Percentiles rank a stretch among this genome's conserved stretches.
Conservation (phyloP, 2,797 vertebrate species). For the Fratercula arctica region DNA sequence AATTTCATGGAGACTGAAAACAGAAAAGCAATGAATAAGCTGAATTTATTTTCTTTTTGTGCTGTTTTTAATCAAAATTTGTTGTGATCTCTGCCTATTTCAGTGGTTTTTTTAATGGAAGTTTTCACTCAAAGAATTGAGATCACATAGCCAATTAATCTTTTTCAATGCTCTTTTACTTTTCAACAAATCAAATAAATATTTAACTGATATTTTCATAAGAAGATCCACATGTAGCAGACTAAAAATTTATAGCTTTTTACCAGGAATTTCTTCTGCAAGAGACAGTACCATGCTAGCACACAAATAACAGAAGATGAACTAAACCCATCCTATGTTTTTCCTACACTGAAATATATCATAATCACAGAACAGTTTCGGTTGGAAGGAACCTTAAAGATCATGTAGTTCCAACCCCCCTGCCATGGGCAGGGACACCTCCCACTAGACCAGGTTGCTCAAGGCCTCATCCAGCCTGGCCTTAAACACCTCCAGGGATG, state of each 20-base stretch:
- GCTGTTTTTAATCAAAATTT: not conserved
- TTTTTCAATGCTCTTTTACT: slow-evolving; percentile 11
- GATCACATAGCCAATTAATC: not conserved
- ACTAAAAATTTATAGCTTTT: not conserved
- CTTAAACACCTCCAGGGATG: too few species aligned
- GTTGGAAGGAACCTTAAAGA: too few species aligned
- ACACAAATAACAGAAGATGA: slow-evolving; percentile 30
- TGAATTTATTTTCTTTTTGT: not conserved
- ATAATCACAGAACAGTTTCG: not conserved
- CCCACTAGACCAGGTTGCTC: too few species aligned
- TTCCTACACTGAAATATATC: not conserved
- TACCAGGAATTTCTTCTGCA: slow-evolving; percentile 18
- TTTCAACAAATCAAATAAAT: slow-evolving; percentile 28
- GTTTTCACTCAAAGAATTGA: not conserved
- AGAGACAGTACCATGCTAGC: not conserved
- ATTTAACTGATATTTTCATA: slow-evolving; percentile 24
- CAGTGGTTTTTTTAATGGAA: not conserved
- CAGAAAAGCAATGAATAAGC: not conserved
- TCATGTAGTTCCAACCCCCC: too few species aligned
- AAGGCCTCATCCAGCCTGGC: too few species aligned
- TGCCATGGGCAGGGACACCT: too few species aligned
- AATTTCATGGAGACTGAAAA: not conserved
- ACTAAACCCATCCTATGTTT: not conserved
- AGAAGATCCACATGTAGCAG: not conserved
- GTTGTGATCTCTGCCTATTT: not conserved